A percentile compares a stretch with the other conserved stretches of the same genome.
Conservation (phyloP, 35 echinoderm and acorn worm genomes). For the Apostichopus parvimensis region DNA sequence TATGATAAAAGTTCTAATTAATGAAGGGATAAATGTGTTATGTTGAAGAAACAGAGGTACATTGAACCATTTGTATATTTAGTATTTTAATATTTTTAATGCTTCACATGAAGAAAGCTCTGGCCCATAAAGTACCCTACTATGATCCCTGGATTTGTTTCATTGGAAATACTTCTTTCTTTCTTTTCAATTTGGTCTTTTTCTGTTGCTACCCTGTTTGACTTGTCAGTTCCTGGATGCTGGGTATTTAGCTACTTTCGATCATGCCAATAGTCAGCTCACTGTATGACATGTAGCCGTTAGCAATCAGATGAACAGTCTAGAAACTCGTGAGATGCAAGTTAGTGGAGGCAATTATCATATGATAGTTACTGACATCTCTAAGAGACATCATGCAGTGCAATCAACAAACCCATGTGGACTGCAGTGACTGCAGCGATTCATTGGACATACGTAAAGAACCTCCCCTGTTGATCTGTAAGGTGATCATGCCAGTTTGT, state of each 20-base stretch:
- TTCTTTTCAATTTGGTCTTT: not conserved
- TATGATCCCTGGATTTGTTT: no score
- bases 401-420: not conserved
- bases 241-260: not conserved
- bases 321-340: not conserved
- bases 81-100: no score
- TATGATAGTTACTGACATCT: constrained; percentile 11
- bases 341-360: not conserved
- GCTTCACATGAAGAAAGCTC: no score
- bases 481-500: not conserved
- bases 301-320: not conserved
- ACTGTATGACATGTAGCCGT: not conserved
- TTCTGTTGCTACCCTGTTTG: not conserved
- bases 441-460: not conserved
- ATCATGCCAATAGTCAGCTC: not conserved
- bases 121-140: no score
- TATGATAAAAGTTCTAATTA: no score
- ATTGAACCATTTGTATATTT: no score
- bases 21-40: no score
- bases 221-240: not conserved
- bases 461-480: not conserved
- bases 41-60: no score
- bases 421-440: not conserved
- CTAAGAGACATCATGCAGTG: not conserved
- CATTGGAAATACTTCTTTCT: no score